These are phyloP conservation scores for Arizona elegans DNA, from an alignment of 2,113 vertebrate genomes.

Conservation along the genomic window DNA sequence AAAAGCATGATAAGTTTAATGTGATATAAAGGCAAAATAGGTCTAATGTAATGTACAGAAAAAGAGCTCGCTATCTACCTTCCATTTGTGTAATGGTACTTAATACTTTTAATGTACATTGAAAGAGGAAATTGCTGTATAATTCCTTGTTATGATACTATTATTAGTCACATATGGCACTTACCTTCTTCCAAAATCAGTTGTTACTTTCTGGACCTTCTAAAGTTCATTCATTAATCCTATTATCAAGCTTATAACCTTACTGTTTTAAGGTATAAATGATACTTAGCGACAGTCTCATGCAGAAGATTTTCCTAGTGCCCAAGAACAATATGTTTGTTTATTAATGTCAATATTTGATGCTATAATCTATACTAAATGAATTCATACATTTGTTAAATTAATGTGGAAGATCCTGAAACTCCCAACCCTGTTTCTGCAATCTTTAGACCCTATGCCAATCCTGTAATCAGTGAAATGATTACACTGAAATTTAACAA, in stretches of 20 bases:
- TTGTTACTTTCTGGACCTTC: neutral
- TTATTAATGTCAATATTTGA: neutral
- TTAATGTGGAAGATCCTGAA: too few relatives aligned
- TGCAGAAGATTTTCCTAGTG: neutral
- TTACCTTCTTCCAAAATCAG: constrained; percentile 35
- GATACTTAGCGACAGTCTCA: neutral
- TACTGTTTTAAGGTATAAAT: neutral
- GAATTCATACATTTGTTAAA: too few relatives aligned
- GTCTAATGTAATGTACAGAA: constrained; percentile 22
- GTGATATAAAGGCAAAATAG: constrained; percentile 24
- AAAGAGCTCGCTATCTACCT: neutral
- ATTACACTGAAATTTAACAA: too few relatives aligned
- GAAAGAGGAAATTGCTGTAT: constrained; percentile 36
- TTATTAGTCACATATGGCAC: constrained; percentile 33
- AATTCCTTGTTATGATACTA: constrained; percentile 13
- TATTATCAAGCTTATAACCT: neutral
- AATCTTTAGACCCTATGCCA: too few relatives aligned
- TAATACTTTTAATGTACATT: constrained; percentile 43
- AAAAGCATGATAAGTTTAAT: constrained; percentile 33
- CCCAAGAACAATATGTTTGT: neutral
- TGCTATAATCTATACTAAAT: too few relatives aligned
- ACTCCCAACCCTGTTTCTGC: too few relatives aligned
- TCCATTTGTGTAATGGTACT: constrained; percentile 34
- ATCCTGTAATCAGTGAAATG: too few relatives aligned
- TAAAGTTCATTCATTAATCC: neutral